Base-by-base conservation (phyloP, 2,113 vertebrate species). In the Apodemus sylvaticus region DNA sequence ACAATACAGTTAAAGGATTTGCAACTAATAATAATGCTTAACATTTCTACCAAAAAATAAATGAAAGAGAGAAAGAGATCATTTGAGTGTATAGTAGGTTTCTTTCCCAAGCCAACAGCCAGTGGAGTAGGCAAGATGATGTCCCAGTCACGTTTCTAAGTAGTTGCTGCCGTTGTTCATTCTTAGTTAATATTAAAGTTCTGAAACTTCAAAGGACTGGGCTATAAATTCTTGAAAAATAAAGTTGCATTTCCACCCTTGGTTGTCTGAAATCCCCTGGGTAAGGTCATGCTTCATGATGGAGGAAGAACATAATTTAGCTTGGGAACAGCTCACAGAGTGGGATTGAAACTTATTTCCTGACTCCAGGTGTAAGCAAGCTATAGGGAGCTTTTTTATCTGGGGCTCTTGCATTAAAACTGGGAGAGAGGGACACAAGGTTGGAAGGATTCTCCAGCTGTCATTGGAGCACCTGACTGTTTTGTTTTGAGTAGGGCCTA, bases 141-240 rank as follows among this genome's bases (percentile, higher is more conserved):
- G 71, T 90, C 62, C 60, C 83, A 73, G 79, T 79, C 29, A 53
- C 8, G 19, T 4, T 78, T 93, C 91, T 86, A 76, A 93, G 91
- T n/a, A 19, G 6, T 76, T 74, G 62, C 36, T 73, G 26, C 89
- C 58, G 88, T 19, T 24, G 19, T 10, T 81, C 51, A 60, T 95
- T 7, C 24, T 90, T 70, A 58, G 42, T 82, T 74, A 89, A 36
- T 55, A 36, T 88, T 81, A 55, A 26, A 95, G 5, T 42, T 73
- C 58, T 26, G 73, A 95, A 78, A 51, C 71, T 89, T 97, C 89
- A 93, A 86, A 91, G 92, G 88, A 48, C 60, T 64, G 87, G 71
- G 91, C 94, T 92, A 79, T 91, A 53, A 91, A 94, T 96, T 86
- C 53, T 42, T 89, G 51, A 93, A 92, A 94, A 93, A 74, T 58